Evolutionary conservation across 2,113 vertebrate genomes (phyloP), one percentile per base, ranked within the genome.

Genomic region (Rhynchomys soricoides): DNA sequence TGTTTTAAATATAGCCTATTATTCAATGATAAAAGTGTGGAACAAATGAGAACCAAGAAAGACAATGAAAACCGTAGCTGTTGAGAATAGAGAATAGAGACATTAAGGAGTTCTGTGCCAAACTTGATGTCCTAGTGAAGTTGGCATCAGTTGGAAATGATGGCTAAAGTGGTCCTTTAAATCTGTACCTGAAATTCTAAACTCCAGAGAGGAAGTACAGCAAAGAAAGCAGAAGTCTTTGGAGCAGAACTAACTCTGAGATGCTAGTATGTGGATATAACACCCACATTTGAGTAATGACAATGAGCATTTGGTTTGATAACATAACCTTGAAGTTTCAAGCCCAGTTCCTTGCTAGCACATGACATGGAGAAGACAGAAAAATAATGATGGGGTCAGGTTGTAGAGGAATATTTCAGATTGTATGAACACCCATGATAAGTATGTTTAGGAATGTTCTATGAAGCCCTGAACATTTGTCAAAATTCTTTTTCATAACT

Each of bases 391-490:
- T 40, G n/a, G 82, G 89, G 66, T 68, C 68, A 83, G 91, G 78
- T 88, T 68, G 26, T 73, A 90, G 66, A 86, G 59, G 73, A 57
- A 78, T 78, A n/a, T 89, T 68, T 86, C 89, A 95, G 40, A 17
- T 34, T 37, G 2, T 59, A 13, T 59, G 3, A 37, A 83, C 82
- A 91, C 52, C 31, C 43, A 1, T 45, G 73, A 95, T 50, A 37
- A 79, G 37, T 89, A 17, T 71, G 6, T 64, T 73, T 91, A 59
- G 79, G 55, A 37, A 89, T 89, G n/a, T 85, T 48, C 34, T 57
- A 7, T 57, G 37, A 68, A 89, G 40, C 94, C 94, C 75, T 55
- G 62, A 83, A 93, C 94, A 95, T 79, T 91, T 96, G 91, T 97
- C 94, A 88, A 78, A 59, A 62, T 96, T 95, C 48, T 90, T 89